These are phyloP conservation scores for Pseudoips prasinana DNA, from an alignment of 2,888 invertebrate genomes.

Conservation along the genomic window DNA sequence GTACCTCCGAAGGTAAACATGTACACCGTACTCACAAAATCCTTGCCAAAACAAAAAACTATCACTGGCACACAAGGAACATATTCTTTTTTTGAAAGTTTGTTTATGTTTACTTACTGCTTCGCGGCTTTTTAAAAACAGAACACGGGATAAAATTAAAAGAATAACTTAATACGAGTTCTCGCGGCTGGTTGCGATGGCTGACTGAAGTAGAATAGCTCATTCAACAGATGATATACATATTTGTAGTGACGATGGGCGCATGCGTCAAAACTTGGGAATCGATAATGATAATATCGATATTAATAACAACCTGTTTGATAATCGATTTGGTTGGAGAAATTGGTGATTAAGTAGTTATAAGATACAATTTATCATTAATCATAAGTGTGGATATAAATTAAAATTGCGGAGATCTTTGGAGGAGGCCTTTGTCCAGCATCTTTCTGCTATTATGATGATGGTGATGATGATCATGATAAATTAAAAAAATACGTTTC, in stretches of 20 bases:
- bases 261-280: conserved; percentile 60
- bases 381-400: too few species aligned
- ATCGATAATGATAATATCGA: conserved; percentile 51
- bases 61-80: conserved; percentile 20
- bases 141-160: conserved; percentile 48
- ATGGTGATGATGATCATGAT: too few species aligned
- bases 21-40: conserved; percentile 25
- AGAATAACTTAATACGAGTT: conserved; percentile 46
- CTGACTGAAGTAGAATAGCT: conserved; percentile 56
- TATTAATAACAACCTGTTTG: conserved; percentile 16
- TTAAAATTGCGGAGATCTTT: too few species aligned
- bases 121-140: conserved; percentile 37
- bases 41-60: conserved; percentile 10
- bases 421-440: too few species aligned
- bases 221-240: conserved; percentile 74
- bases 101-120: conserved; percentile 30
- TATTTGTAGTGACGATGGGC: conserved; percentile 45
- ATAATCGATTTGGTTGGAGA: conserved; percentile 15
- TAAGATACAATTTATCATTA: too few species aligned
- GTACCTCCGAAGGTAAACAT: conserved; percentile 28
- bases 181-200: conserved; percentile 51
- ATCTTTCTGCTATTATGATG: too few species aligned
- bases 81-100: conserved; percentile 6
- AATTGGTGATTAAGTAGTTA: too few species aligned
- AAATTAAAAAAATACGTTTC: too few species aligned